Evolutionary conservation across 1,140 invertebrate species (phyloP).

Genomic region (Brachionus calyciflorus): DNA sequence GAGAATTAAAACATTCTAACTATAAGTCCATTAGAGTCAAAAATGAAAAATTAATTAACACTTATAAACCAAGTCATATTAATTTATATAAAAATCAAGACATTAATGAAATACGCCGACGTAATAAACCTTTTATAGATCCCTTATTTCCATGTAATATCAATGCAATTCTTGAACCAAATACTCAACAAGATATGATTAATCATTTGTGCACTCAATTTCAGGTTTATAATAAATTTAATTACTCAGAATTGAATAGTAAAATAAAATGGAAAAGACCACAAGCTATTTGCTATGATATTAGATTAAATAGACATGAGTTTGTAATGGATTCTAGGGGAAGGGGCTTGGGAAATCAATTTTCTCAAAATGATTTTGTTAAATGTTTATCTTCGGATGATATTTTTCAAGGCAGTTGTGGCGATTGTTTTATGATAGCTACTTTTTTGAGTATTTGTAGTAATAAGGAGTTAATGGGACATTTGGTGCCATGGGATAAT

Average conservation of each 20-base stretch:
- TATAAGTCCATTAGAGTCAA: not conserved
- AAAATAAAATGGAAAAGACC: slow-evolving; percentile 33
- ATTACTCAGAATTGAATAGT: not conserved
- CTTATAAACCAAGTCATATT: not conserved
- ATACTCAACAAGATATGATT: not conserved
- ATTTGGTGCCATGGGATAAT: slow-evolving; percentile 10
- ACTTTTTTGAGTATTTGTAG: slow-evolving; percentile 12
- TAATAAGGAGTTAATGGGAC: slow-evolving; percentile 13
- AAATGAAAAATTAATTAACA: slow-evolving; percentile 3
- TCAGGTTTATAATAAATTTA: not conserved
- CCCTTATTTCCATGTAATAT: not conserved
- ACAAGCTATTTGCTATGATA: slow-evolving; percentile 25
- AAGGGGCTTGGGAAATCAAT: not conserved
- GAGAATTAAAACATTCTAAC: not conserved
- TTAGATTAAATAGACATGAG: not conserved
- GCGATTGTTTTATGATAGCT: slow-evolving; percentile 46
- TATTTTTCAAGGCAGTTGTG: slow-evolving; percentile 5
- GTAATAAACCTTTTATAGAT: slow-evolving; percentile 14
- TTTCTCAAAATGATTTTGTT: not conserved
- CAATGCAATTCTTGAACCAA: not conserved
- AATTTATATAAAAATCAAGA: slow-evolving; percentile 34
- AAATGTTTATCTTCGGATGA: slow-evolving; percentile 35
- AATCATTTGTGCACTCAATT: not conserved
- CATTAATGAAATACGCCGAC: not conserved
- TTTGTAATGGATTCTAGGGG: slow-evolving; percentile 2